Base-by-base conservation (phyloP, 2,113 vertebrate genomes). In the Vireo altiloquus region DNA sequence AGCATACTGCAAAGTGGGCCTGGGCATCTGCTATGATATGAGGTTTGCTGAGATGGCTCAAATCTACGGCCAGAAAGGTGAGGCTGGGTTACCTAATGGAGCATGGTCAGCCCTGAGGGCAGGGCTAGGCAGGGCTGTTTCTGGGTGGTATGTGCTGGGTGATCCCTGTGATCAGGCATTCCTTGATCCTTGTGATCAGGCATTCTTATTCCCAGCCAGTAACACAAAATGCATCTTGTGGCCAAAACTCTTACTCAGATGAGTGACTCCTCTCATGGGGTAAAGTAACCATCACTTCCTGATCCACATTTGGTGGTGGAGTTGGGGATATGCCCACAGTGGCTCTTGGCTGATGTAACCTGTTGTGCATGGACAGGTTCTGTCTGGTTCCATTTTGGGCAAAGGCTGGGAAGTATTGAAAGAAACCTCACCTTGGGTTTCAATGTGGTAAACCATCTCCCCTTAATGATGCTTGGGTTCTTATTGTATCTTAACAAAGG, bases 21-120 rank as follows among this genome's bases (percentile, higher is more conserved):
- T 99, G 20, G 99, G 99, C 59, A 99, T 99, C 95, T 99, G 99
- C 97, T 99, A 99, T 1, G 99, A 99, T 92, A 98, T 99, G 12
- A 98, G 99, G 70, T 99, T 99, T 92, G 98, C 99, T 56, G 99
- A 99, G 94, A 98, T 99, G 35, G 99, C 99, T 28, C 99, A 99
- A 63, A 97, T 99, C 94, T 99, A 99, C 5, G 86, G 98, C 15
- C 98, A 98, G 89, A 98, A 97, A 98, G 99, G 99, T 99, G n/a
- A 98, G 98, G 85, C 25, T 42, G 70, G 52, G 25, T 61, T 53
- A 9, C 8, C 10, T 22, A 3, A 15, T 8, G 35, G 35, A 40
- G 27, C 20, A 1, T 1, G n/a, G 37, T 42, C 37, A 75, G 59
- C 21, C 25, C 46, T 44, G 15, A 44, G 70, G 87, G 47, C 15